Base-by-base conservation (phyloP, 2,797 vertebrate genomes). In the Paguma larvata region DNA sequence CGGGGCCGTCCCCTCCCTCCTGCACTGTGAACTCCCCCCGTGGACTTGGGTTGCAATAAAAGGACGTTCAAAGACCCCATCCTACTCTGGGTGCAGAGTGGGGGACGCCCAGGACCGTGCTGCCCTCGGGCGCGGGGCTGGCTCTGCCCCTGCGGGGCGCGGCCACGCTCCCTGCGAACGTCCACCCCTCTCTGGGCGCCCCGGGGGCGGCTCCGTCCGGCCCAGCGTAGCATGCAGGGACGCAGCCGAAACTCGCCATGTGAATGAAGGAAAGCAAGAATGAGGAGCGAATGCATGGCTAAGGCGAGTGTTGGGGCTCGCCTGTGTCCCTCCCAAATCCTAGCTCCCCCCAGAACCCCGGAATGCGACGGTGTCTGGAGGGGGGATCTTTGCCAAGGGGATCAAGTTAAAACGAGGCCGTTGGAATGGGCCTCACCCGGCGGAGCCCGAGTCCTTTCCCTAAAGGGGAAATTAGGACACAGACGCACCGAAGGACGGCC, bases 241-340 rank as follows among this genome's bases (percentile, higher is more conserved):
- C 2, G 0, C 27, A 0, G 9, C 7, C 0, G 38, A 10, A 1
- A 2, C 8, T 0, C 2, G 7, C 7, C 1, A 0, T 0, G 48
- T 2, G 67, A 38, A 12, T 2, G 2, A 80, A 25, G 1, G 14
- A 16, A 6, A 6, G 1, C 51, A 73, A 46, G 16, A 3, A 6
- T 0, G 3, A 3, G 2, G 19, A 41, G 18, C 4, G 2, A 18
- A 3, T 0, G 3, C 0, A 0, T 2, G 6, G 62, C 65, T 3
- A 0, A 51, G n/a, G n/a, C 5, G 1, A 9, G 7, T 0, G 0
- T 1, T 10, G 3, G 23, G 10, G 2, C 32, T 3, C 10, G 32
- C 0, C 2, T 0, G n/a, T 1, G 7, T 3, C 25, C 6, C 48
- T 14, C 65, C 65, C 27, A 21, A 9, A 30, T 12, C 53, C 11